Base-by-base conservation (phyloP, 2,888 invertebrate species). In the Spialia ferax region DNA sequence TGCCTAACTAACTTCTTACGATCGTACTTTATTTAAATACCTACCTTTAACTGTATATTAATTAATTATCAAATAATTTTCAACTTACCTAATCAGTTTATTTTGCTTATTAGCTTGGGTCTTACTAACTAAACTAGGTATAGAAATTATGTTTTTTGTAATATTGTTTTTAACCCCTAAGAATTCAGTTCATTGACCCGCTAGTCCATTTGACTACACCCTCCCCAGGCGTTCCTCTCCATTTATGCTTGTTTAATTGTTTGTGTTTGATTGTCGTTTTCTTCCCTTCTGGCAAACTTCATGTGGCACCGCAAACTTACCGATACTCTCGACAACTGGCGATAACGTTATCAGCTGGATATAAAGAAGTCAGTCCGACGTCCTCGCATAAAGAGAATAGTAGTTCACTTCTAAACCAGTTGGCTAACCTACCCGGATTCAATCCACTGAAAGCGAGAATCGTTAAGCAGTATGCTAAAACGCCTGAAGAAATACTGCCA, bases 371-470 rank as follows among this genome's bases (percentile, higher is more conserved):
- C 86, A 94, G 94, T 87, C 94, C 94, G 69, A 94, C 94, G 70
- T 94, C 94, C 81, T 94, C 94, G 78, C 93, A 94, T 88, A 94
- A 94, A 90, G 95, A 95, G 87, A 95, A 95, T 94, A 95, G 95
- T 94, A 95, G 95, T 94, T 95, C 95, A 81, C 93, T 96, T 88
- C 95, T 96, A 90, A 95, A 95, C 85, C 95, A 95, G 88, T 94
- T 96, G 89, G 94, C 95, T 89, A 95, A 95, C 89, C 94, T 96
- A 81, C 96, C 95, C 74, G 95, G 95, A 88, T 95, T 95, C 88
- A 95, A 95, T 93, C 94, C 95, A 77, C 93, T 95, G 87, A 95
- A 95, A 91, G 95, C 95, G 87, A 95, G 96, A 85, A 95, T 96
- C 76, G 95, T 96, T 81, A 95, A 95, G 91, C 95, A 95, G 85